Base-by-base conservation (phyloP, 2,113 vertebrate species). In the Myotis yumanensis region DNA sequence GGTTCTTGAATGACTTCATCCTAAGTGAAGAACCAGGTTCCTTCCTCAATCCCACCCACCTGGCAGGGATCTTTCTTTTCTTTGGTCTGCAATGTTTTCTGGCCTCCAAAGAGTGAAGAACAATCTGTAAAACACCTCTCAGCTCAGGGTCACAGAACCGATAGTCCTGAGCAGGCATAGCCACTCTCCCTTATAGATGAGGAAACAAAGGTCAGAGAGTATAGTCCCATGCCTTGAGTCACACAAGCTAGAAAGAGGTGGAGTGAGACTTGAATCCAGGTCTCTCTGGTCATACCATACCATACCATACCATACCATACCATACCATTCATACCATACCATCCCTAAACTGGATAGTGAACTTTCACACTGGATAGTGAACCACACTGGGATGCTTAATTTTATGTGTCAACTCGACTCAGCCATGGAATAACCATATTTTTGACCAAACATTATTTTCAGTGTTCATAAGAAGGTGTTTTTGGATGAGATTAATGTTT, bases 21-120 rank as follows among this genome's bases (percentile, higher is more conserved):
- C 68, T 30, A 72, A 22, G 7, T 15, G 23, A 12, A 73, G 11
- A 52, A 57, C 28, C 28, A 32, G 20, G 62, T 54, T 83, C 18
- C 11, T n/a, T 64, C 5, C 8, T 4, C 30, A 0, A 0, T 4
- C 3, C 54, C 8, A 25, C 69, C 35, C 16, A 59, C 7, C 23
- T 30, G 57, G 43, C n/a, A 52, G 40, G n/a, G 76, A 51, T 79
- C 16, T 37, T 64, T 54, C 18, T 18, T 43, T 43, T 46, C 30
- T 77, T 71, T 11, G 11, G 40, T 15, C 12, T 52, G 2, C 4
- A 2, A 9, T 51, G 5, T 54, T 69, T 69, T 62, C 22, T n/a
- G 62, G 37, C 17, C 12, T 52, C 30, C 12, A 30, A 89, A 82
- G 48, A 79, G 5, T 46, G 15, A 59, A 79, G 72, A n/a, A 7